A percentile compares a stretch with the other conserved stretches of the same genome.
Evolutionary conservation across 2,797 vertebrate species (phyloP).

Genomic region (Sebastes steindachneri): DNA sequence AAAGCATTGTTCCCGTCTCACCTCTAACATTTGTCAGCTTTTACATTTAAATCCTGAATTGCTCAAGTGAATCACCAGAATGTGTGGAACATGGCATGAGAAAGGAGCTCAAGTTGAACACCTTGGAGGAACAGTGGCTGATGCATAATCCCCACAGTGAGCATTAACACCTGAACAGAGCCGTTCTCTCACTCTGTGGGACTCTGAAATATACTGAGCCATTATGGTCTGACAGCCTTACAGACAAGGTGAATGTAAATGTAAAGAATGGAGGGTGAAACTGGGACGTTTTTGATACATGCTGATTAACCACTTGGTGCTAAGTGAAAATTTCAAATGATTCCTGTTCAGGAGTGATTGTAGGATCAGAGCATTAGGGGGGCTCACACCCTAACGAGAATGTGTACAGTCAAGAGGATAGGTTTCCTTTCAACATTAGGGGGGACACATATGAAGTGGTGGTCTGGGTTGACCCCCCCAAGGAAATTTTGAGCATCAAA

Average conservation of each 20-base stretch:
- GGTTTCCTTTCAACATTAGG: too few species aligned
- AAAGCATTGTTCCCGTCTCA: neutral
- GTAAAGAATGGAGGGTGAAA: neutral
- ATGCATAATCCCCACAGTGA: neutral
- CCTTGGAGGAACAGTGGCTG: neutral
- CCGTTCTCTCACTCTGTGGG: neutral
- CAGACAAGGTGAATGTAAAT: slow-evolving; percentile 29
- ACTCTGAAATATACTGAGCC: neutral
- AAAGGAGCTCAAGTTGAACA: neutral
- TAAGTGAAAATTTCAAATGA: too few species aligned
- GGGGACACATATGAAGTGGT: too few species aligned
- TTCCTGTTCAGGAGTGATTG: too few species aligned
- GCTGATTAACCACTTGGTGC: neutral
- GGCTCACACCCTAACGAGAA: too few species aligned
- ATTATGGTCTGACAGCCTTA: neutral
- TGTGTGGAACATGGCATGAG: neutral
- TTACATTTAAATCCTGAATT: neutral
- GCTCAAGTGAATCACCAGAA: neutral
- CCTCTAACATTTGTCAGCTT: neutral
- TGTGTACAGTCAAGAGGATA: too few species aligned
- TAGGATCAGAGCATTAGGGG: too few species aligned
- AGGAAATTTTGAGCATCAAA: too few species aligned
- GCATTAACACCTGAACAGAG: slow-evolving; percentile 17
- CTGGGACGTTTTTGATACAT: neutral
- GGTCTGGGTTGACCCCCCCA: too few species aligned